Conservation (phyloP, 2,113 vertebrate species). For the Dipodomys merriami region DNA sequence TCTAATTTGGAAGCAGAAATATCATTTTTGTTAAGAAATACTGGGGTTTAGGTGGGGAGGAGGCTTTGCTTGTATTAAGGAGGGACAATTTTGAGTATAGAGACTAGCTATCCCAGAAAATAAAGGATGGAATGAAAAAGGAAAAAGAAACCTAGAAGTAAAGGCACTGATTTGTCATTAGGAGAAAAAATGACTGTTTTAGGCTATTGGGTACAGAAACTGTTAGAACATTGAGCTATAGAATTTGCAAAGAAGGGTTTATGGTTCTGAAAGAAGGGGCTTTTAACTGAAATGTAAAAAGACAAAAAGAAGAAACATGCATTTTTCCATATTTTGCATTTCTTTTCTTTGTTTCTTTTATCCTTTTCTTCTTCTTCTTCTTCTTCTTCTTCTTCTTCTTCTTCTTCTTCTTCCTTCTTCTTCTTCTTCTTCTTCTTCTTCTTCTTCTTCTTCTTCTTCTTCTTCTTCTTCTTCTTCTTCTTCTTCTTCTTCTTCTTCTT, state of each 20-base stretch:
- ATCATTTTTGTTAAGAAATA: not conserved
- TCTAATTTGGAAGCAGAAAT: not conserved
- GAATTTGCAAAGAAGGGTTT: not conserved
- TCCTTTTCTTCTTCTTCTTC: not conserved
- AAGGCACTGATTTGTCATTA: not conserved
- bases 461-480: not conserved
- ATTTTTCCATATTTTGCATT: not conserved
- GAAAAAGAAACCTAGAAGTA: not conserved
- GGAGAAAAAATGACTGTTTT: not conserved
- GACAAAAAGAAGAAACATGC: not conserved
- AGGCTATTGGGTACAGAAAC: not conserved
- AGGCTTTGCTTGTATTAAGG: not conserved
- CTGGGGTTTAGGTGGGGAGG: too few species aligned
- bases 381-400: too few species aligned
- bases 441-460: too few species aligned
- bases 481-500: not conserved
- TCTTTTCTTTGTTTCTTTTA: not conserved
- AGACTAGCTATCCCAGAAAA: not conserved
- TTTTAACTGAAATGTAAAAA: slow-evolving; percentile 27
- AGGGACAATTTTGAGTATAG: not conserved
- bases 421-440: too few species aligned
- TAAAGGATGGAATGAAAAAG: not conserved
- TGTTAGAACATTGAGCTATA: not conserved
- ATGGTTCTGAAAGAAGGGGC: not conserved
- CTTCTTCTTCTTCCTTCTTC: too few species aligned